Base-by-base conservation (phyloP, 2,797 vertebrate genomes). In the Hybognathus amarus region DNA sequence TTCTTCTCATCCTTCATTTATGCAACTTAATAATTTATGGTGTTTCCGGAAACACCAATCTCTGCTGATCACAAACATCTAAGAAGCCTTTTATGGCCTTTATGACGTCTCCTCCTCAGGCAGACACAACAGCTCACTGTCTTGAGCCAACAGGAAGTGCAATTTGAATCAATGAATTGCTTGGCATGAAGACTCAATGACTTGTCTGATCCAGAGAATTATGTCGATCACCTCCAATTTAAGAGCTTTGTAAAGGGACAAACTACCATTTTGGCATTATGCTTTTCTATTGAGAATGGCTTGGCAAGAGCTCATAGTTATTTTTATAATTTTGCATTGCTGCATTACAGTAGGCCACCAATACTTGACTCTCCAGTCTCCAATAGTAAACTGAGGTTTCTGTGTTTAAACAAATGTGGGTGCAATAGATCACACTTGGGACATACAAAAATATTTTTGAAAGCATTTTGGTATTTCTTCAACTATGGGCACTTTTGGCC, bases 1-100 rank as follows among this genome's bases (percentile, higher is more conserved):
- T 68, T 80, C 24, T 80, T 69, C 75, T 86, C 59, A 85, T 73
- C 71, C 70, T 75, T 87, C 82, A 79, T 85, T 84, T 69, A 42
- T 75, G 69, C 87, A 75, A n/a, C 33, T 89, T 83, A 90, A 90
- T 90, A 89, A 90, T 90, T 85, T 7, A 90, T 87, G 56, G 50
- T 74, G 85, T 87, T 90, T 88, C 84, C 88, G 88, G 85, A 87
- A 89, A 87, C 74, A 61, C 47, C 64, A 68, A 42, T 84, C 68
- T 85, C 54, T 88, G 87, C 84, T 89, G 80, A 88, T 88, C 86
- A 77, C 56, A 83, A 84, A 77, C 77, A 74, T 89, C 84, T 87
- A 82, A 86, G 80, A 64, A 67, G 69, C 85, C 71, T 88, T 87
- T 88, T 84, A 86, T 63, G 40, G 73, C 18, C 17, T 68, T 17